Conservation (phyloP, 92 coral and sea anemone species). For the Parazoanthus atlanticus region DNA sequence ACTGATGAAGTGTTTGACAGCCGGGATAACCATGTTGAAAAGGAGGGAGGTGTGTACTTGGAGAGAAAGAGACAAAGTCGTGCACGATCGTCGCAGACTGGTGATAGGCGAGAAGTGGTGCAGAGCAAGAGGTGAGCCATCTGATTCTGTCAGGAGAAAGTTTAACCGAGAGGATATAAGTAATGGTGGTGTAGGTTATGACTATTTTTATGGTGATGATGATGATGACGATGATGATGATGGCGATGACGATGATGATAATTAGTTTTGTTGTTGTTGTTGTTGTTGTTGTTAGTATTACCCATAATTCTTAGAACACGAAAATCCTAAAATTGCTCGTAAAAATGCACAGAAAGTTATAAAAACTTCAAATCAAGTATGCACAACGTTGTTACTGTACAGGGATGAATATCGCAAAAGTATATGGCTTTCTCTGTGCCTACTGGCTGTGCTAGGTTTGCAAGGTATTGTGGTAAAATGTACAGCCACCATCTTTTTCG, state of each 20-base stretch:
- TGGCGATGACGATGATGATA: not conserved
- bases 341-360: too few species aligned
- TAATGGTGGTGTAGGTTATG: not conserved
- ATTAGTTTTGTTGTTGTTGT: not conserved
- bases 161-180: not conserved
- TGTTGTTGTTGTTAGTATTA: not conserved
- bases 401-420: too few species aligned
- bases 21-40: not conserved
- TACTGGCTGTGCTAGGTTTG: too few species aligned
- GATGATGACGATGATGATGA: not conserved
- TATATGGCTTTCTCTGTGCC: too few species aligned
- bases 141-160: not conserved
- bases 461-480: too few species aligned
- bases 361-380: too few species aligned
- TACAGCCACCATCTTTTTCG: too few species aligned
- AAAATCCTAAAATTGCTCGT: too few species aligned
- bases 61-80: not conserved
- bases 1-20: not conserved
- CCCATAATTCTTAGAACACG: too few species aligned
- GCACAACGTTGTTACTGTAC: too few species aligned
- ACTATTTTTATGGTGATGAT: not conserved
- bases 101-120: not conserved
- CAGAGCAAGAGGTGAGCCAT: conserved; percentile 13
- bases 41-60: not conserved
- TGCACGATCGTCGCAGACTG: not conserved